Base-by-base conservation (phyloP, 1,140 invertebrate species). In the Coboldia fuscipes region DNA sequence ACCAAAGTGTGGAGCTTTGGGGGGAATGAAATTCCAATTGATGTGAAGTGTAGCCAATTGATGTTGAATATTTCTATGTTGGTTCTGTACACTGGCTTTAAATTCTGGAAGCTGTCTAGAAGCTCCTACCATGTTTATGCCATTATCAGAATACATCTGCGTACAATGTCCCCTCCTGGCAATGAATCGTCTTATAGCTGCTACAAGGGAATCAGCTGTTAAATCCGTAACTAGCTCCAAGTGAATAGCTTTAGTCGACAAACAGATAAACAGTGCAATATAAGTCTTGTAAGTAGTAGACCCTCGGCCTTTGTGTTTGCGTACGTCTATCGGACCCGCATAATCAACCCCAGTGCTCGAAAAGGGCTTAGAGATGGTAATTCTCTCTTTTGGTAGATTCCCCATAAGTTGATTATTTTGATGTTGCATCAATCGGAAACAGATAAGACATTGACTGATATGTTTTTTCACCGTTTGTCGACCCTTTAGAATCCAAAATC, bases 311-410 rank as follows among this genome's bases (percentile, higher is more conserved):
- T 3, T 33, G n/a, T 20, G 9, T 7, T 12, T 3, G 14, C 17
- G 15, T n/a, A 37, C 35, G 5, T 33, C 23, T 3, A 57, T 40
- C 7, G 54, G 51, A 2, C 56, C 56, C 5, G 48, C 43, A 33
- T 47, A 57, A 38, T 58, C 54, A 2, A 55, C 36, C 13, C 56
- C 56, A 21, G 31, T 34, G 16, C 44, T 27, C n/a, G 24, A 12
- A 38, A 59, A 58, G 9, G 47, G 30, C n/a, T 36, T 31, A 10
- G 42, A n/a, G 15, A 39, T 37, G 21, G 19, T 49, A 0, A 53
- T 32, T 18, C 51, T 26, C 7, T 30, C 28, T 8, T 30, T 28
- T 6, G 55, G 54, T 8, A 58, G 37, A 18, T 50, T 41, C 12
- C 45, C 50, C 53, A 56, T 56, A 18, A 30, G 4, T 16, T 32